Evolutionary conservation across 2,797 vertebrate species (phyloP), one percentile per base, ranked within the genome.

Genomic region (Urosaurus nigricauda): DNA sequence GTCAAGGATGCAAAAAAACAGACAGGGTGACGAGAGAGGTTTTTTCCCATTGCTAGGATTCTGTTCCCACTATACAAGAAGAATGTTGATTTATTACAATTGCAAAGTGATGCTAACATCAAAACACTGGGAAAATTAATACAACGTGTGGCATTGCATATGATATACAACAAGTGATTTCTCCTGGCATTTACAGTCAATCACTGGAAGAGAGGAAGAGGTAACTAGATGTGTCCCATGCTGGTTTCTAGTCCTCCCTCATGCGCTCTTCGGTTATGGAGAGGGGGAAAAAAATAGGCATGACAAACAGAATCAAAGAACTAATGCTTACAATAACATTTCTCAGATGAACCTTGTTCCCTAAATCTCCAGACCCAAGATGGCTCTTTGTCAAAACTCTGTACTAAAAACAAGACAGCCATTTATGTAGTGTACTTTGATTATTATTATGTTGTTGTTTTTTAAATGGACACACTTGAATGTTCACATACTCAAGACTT

Each of bases 101-200:
- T 86, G 91, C 14, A 88, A 73, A 90, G 89, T 78, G 92, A 92
- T 93, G 95, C 91, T 83, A 91, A 89, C 91, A 32, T 90, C 26
- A 94, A 86, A 93, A 83, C 91, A 89, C 89, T 74, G 87, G 77
- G 91, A 90, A 95, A 95, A 96, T 96, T 96, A 94, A 94, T 96
- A 70, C 68, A 96, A 94, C 87, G 94, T 93, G 3, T 71, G 91
- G 89, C 93, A 89, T 78, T 95, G 90, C 90, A 89, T 94, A 94
- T 93, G 92, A 95, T 93, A 90, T 93, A 92, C 14, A 95, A 94
- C 95, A 95, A 94, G 95, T 97, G 96, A 96, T 97, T 95, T 96
- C 94, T 91, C 74, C 92, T 96, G 96, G 96, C 95, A 94, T 96
- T 96, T 95, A 82, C 96, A 95, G 96, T 96, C 95, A 95, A 43